phyloP scores from a whole-genome alignment of 2,113 vertebrate genomes.

The Poeciliopsis retropinna region DNA sequence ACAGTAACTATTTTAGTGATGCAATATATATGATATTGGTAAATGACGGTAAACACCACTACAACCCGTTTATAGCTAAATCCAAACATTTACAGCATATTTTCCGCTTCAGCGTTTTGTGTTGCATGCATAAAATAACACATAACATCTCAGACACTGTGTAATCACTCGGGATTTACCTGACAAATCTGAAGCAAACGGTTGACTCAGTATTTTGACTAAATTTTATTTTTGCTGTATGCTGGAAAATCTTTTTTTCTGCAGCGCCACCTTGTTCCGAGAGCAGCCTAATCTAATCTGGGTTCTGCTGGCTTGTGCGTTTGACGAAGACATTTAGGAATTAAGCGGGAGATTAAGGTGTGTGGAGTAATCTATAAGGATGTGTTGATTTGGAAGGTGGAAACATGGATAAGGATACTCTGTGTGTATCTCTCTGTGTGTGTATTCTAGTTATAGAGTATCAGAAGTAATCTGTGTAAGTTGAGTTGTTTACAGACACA shows the following conservation, averaged over 20 bases:
- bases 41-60: too few relatives aligned
- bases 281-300: constrained; percentile 65
- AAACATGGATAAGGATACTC: constrained; percentile 57
- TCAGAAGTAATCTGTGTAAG: constrained; percentile 26
- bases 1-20: too few relatives aligned
- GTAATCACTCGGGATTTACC: constrained; percentile 69
- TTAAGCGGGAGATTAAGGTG: constrained; percentile 67
- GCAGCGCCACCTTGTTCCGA: constrained; percentile 25
- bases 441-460: constrained; percentile 23
- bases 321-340: constrained; percentile 71
- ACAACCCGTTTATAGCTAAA: not conserved
- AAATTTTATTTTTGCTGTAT: constrained; percentile 15
- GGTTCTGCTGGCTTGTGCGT: constrained; percentile 68
- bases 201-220: constrained; percentile 60
- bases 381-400: constrained; percentile 57
- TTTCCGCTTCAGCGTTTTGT: constrained; percentile 42
- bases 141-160: constrained; percentile 58
- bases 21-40: too few relatives aligned
- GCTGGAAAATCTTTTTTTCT: constrained; percentile 29
- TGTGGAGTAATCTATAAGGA: constrained; percentile 59
- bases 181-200: constrained; percentile 67
- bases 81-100: constrained; percentile 9
- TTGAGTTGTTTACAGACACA: constrained; percentile 28
- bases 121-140: constrained; percentile 54
- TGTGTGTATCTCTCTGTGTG: constrained; percentile 20